phyloP scores from a whole-genome alignment of 2,797 vertebrate genomes.

The Coendou prehensilis region DNA sequence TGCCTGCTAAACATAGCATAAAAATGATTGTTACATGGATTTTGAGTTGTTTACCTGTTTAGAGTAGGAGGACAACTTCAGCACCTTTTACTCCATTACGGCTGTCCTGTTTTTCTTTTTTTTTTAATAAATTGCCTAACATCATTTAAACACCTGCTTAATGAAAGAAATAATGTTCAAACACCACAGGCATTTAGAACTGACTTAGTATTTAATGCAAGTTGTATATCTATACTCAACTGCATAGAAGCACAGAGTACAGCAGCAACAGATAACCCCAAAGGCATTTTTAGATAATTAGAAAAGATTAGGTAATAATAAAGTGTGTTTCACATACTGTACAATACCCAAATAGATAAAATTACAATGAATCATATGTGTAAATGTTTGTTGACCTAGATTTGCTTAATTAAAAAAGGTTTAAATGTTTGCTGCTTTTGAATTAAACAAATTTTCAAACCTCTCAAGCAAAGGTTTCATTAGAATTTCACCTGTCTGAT shows the following conservation, averaged over 20 bases:
- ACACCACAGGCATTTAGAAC: slow-evolving; percentile 37
- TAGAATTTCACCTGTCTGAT: slow-evolving; percentile 40
- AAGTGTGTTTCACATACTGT: not conserved
- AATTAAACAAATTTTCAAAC: slow-evolving; percentile 51
- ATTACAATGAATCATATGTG: slow-evolving; percentile 21
- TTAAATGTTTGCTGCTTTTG: slow-evolving; percentile 3
- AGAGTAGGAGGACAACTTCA: not conserved
- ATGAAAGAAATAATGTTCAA: not conserved
- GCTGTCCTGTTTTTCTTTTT: not conserved
- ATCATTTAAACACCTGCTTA: not conserved
- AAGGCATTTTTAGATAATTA: slow-evolving; percentile 39
- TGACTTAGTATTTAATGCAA: slow-evolving; percentile 5
- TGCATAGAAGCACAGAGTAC: not conserved
- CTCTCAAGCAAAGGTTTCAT: slow-evolving; percentile 36
- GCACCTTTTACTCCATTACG: not conserved
- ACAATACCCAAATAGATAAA: not conserved
- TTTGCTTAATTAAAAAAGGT: slow-evolving; percentile 67
- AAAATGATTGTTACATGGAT: not conserved
- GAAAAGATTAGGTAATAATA: slow-evolving; percentile 58
- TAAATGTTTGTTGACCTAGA: slow-evolving; percentile 65
- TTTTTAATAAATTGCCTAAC: not conserved
- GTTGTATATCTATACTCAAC: not conserved
- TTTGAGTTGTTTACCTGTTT: not conserved
- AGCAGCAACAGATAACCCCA: not conserved
- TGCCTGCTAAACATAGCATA: not conserved